Conservation (phyloP, 2,888 invertebrate species). For the Uropetala carovei region DNA sequence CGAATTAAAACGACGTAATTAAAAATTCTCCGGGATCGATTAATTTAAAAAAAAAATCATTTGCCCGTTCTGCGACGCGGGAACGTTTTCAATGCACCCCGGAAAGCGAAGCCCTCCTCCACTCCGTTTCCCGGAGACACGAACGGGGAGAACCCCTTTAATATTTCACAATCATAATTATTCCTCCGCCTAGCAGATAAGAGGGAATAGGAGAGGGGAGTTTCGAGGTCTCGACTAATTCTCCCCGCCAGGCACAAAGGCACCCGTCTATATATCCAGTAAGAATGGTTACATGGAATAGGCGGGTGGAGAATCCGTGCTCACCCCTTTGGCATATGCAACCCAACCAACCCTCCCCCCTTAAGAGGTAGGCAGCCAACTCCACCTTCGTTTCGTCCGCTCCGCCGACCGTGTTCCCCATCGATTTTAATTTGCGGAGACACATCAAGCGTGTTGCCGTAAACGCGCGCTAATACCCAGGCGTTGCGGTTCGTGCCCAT, state of each 20-base stretch:
- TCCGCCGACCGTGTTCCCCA: not conserved
- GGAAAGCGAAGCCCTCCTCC: too few relatives aligned
- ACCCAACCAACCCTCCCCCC: not conserved
- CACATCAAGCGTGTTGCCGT: not conserved
- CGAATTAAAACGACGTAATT: too few relatives aligned
- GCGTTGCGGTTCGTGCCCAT: not conserved
- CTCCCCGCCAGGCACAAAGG: not conserved
- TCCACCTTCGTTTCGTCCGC: too few relatives aligned
- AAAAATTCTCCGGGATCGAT: too few relatives aligned
- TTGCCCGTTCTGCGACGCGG: too few relatives aligned
- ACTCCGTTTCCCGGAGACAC: too few relatives aligned
- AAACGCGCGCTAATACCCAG: not conserved
- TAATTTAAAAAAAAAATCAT: too few relatives aligned
- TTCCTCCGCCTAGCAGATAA: not conserved
- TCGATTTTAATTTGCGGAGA: conserved; percentile 25
- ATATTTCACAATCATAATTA: not conserved
- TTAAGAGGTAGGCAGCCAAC: not conserved
- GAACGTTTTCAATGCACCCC: too few relatives aligned
- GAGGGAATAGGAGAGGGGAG: not conserved
- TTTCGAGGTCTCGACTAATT: not conserved
- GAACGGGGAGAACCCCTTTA: not conserved
- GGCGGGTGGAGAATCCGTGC: not conserved
- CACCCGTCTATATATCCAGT: not conserved
- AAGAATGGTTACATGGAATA: not conserved
- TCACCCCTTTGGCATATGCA: not conserved